Evolutionary conservation across 2,113 vertebrate species (phyloP).

Genomic region (Procavia capensis): DNA sequence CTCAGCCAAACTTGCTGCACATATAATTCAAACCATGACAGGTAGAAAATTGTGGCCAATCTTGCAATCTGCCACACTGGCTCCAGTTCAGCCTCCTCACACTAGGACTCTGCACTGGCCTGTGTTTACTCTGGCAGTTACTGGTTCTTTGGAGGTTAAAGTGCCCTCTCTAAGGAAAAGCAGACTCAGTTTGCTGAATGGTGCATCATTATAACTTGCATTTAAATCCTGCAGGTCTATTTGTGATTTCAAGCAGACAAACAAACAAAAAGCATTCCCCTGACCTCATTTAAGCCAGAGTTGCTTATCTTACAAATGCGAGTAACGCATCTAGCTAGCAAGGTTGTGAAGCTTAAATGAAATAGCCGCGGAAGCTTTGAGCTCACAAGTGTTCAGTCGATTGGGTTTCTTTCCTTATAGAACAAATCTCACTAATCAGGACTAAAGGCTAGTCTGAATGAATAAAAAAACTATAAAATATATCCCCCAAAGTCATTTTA

Average conservation of each 20-base stretch:
- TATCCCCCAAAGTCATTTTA: not conserved
- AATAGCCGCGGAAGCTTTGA: not conserved
- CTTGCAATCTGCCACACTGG: not conserved
- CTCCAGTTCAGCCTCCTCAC: not conserved
- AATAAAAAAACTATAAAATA: not conserved
- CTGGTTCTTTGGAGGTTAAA: not conserved
- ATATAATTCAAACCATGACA: too few species aligned
- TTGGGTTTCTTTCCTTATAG: conserved; percentile 12
- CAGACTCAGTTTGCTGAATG: not conserved
- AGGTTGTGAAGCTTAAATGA: not conserved
- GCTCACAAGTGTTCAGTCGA: not conserved
- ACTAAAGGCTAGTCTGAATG: not conserved
- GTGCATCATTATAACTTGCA: not conserved
- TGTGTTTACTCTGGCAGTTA: not conserved
- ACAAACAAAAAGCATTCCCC: not conserved
- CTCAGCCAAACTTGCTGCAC: too few species aligned
- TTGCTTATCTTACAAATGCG: not conserved
- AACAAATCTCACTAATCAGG: conserved; percentile 2
- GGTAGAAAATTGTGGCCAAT: not conserved
- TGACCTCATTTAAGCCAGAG: not conserved
- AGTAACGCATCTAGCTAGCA: not conserved
- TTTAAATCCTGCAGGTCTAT: not conserved
- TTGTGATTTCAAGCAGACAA: not conserved
- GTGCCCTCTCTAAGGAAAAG: not conserved
- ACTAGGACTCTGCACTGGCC: not conserved